Conservation (phyloP, 92 coral and sea anemone species). For the Actinernus sp. region DNA sequence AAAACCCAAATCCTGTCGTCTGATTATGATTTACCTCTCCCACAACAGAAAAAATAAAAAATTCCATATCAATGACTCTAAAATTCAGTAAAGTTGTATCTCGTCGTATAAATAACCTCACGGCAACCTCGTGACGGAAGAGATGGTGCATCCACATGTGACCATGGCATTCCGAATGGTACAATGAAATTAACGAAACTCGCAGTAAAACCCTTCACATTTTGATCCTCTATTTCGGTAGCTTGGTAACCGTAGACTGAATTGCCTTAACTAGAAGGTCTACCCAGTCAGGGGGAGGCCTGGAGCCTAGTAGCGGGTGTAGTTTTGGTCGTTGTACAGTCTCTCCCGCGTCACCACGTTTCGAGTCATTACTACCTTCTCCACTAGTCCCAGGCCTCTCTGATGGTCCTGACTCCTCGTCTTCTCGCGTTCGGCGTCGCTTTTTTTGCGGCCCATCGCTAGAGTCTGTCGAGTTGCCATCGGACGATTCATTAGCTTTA, state of each 20-base stretch:
- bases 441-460: conserved; percentile 63
- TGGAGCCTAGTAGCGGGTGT: conserved; percentile 58
- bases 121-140: too few species aligned
- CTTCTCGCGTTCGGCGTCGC: conserved; percentile 50
- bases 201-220: too few species aligned
- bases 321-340: conserved; percentile 33
- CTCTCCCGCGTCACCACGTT: conserved; percentile 39
- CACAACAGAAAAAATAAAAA: neutral
- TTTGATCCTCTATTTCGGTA: too few species aligned
- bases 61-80: neutral
- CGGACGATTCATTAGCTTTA: conserved; percentile 14
- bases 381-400: conserved; percentile 62
- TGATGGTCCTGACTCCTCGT: conserved; percentile 27
- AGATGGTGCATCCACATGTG: too few species aligned
- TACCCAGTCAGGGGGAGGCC: conserved; percentile 74
- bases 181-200: too few species aligned
- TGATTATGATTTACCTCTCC: too few species aligned
- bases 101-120: too few species aligned
- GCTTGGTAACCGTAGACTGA: conserved; percentile 67
- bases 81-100: neutral
- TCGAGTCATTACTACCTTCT: conserved; percentile 38
- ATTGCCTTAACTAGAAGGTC: conserved; percentile 79
- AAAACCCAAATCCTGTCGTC: too few species aligned
- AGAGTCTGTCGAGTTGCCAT: conserved; percentile 10
- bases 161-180: too few species aligned